Conservation (phyloP, 2,888 invertebrate species). For the Pachycephus smyrnensis region DNA sequence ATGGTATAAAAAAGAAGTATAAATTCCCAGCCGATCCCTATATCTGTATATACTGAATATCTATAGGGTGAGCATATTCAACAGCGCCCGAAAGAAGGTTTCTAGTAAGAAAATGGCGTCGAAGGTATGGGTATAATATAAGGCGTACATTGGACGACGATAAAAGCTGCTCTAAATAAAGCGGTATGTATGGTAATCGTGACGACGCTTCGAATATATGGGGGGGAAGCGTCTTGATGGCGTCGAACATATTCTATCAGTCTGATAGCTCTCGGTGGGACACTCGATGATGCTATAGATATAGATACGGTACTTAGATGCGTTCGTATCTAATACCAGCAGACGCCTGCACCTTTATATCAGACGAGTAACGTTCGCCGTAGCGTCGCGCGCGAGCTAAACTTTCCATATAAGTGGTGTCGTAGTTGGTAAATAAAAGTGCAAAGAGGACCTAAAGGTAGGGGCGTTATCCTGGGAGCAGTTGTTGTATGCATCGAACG, state of each 20-base stretch:
- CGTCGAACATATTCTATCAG: constrained; percentile 55
- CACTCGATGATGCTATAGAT: constrained; percentile 37
- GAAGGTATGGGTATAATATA: constrained; percentile 21
- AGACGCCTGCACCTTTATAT: constrained; percentile 19
- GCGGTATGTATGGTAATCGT: constrained; percentile 54
- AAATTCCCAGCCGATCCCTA: neutral
- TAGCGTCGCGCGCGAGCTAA: constrained; percentile 33
- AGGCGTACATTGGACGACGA: constrained; percentile 39
- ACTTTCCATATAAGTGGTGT: constrained; percentile 49
- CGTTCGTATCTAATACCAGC: constrained; percentile 51
- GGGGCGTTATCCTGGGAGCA: constrained; percentile 36
- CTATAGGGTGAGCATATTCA: too few relatives aligned
- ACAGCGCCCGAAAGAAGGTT: neutral
- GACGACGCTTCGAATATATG: constrained; percentile 17
- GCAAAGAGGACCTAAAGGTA: constrained; percentile 29
- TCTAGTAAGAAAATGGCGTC: neutral
- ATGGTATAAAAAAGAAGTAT: neutral
- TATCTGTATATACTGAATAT: neutral
- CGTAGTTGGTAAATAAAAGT: constrained; percentile 45
- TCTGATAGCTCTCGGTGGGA: constrained; percentile 58
- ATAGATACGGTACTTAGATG: constrained; percentile 31
- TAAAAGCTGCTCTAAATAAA: constrained; percentile 59
- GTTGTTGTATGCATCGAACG: constrained; percentile 20
- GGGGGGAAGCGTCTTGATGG: constrained; percentile 18
- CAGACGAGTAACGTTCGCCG: neutral